Conservation (phyloP, 2,888 invertebrate genomes). For the Tachina fera region DNA sequence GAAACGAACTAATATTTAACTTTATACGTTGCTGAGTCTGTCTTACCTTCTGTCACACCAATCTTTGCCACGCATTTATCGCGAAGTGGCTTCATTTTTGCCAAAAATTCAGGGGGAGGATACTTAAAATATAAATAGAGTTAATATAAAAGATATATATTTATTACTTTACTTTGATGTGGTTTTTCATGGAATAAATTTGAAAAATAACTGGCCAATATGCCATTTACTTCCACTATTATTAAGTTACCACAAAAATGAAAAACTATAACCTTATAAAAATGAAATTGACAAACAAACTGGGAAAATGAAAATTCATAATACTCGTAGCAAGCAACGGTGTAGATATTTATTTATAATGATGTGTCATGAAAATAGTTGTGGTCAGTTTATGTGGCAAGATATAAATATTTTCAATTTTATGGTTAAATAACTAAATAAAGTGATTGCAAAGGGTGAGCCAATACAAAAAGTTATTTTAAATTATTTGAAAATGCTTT, state of each 20-base stretch:
- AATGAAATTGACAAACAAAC: background rate
- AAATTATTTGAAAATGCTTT: background rate
- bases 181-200: slow-evolving; percentile 31
- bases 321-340: slow-evolving; percentile 24
- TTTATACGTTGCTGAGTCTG: background rate
- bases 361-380: slow-evolving; percentile 39
- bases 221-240: slow-evolving; percentile 41
- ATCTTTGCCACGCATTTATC: slow-evolving; percentile 77
- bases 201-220: slow-evolving; percentile 28
- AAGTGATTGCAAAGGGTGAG: background rate
- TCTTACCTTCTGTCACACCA: slow-evolving; percentile 78
- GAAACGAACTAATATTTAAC: background rate
- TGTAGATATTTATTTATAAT: slow-evolving; percentile 35
- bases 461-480: background rate
- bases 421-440: slow-evolving; percentile 1
- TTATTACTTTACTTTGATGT: slow-evolving; percentile 19
- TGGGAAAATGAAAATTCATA: slow-evolving; percentile 48
- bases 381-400: slow-evolving; percentile 44
- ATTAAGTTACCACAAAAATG: slow-evolving; percentile 52
- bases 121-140: slow-evolving; percentile 73
- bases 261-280: slow-evolving; percentile 36
- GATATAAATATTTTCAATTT: slow-evolving; percentile 28
- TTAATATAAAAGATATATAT: slow-evolving; percentile 27
- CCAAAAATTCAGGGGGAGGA: slow-evolving; percentile 77
- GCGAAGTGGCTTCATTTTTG: slow-evolving; percentile 75